Base-by-base conservation (phyloP, 2,888 invertebrate genomes). In the Polietes domitor region DNA sequence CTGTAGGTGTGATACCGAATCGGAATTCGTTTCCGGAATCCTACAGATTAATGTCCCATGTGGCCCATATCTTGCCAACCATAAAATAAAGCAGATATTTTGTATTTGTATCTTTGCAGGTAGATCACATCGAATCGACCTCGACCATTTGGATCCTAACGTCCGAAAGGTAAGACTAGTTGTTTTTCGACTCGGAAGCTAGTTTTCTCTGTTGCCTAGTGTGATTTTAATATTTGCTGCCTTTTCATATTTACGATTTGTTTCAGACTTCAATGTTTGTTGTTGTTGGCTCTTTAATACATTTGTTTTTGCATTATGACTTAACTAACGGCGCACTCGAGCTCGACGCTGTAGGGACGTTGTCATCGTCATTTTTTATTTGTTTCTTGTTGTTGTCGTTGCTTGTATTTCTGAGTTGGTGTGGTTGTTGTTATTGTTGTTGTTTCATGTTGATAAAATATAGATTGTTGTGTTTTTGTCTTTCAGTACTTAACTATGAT, bases 321-420 rank as follows among this genome's bases (percentile, higher is more conserved):
- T 50, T 61, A 70, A 26, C 28, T 77, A 58, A 74, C 28, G 58
- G 26, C 37, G 9, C 37, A 37, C 37, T 37, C 12, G 37, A 3
- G 37, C 9, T 3, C 10, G 68, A 37, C 12, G 17, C 72, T 24
- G 50, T n/a, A 19, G 37, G 73, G 47, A 50, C 43, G 41, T 74
- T 78, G 78, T 82, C 73, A 72, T 79, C 61, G 73, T 50, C 50
- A n/a, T 9, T 15, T n/a, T 43, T n/a, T 50, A n/a, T 37, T 7
- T 50, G 50, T 37, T 7, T 37, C 12, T 37, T 37, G 32, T 37
- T 37, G 32, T 32, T 32, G 7, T 5, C 32, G 37, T 37, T 37
- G 10, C 5, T 6, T n/a, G 43, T 43, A 19, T 50, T 5, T 50
- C 50, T 50, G 50, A 1, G 19, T n/a, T 17, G 50, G 1, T 50